Evolutionary conservation across 92 coral and sea anemone species (phyloP).

Genomic region (Nematostella vectensis): DNA sequence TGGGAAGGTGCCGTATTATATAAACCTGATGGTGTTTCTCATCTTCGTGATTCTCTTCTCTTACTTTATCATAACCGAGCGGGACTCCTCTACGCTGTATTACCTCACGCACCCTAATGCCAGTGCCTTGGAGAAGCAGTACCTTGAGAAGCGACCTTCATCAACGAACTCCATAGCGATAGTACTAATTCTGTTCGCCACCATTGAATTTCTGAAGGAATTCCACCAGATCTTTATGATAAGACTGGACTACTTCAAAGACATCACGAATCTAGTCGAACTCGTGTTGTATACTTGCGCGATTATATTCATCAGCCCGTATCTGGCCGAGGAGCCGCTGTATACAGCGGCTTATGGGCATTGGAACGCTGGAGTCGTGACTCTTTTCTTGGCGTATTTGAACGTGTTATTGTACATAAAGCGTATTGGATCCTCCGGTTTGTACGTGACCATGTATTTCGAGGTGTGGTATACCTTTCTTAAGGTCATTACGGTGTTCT

Average conservation of each 20-base stretch:
- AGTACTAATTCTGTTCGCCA: constrained; percentile 25
- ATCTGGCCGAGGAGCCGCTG: constrained; percentile 29
- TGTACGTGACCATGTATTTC: constrained; percentile 78
- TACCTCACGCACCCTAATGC: constrained; percentile 20
- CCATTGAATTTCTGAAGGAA: constrained; percentile 31
- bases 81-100: constrained; percentile 35
- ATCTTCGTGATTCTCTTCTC: constrained; percentile 46
- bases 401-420: constrained; percentile 47
- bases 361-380: constrained; percentile 56
- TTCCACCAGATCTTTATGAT: constrained; percentile 45
- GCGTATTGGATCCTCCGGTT: constrained; percentile 52
- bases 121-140: constrained; percentile 10
- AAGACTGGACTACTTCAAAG: constrained; percentile 38
- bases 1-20: constrained; percentile 48
- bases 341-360: constrained; percentile 29
- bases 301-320: constrained; percentile 47
- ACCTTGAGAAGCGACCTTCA: constrained; percentile 3
- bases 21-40: constrained; percentile 35
- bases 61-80: constrained; percentile 42
- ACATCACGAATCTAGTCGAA: constrained; percentile 53
- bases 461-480: constrained; percentile 68
- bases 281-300: constrained; percentile 16
- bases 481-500: constrained; percentile 57
- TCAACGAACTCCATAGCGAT: constrained; percentile 18
- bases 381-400: constrained; percentile 41